Conservation (phyloP, 2,888 invertebrate species). For the Drosophila anomelani region DNA sequence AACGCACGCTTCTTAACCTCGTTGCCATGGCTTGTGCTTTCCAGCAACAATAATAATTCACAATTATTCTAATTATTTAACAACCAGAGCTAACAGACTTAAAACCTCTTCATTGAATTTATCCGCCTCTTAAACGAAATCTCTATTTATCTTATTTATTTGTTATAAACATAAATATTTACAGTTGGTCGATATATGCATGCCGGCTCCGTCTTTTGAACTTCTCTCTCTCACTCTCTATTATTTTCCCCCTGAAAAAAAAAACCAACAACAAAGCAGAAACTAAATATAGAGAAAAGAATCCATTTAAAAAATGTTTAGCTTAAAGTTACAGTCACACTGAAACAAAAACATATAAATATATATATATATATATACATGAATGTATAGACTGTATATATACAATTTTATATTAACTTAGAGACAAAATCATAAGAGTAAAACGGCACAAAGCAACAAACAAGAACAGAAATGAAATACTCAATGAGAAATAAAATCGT, state of each 20-base stretch:
- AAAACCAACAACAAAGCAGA: conserved; percentile 38
- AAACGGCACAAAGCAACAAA: conserved; percentile 62
- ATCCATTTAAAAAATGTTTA: conserved; percentile 40
- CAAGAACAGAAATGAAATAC: conserved; percentile 54
- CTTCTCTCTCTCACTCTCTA: conserved; percentile 64
- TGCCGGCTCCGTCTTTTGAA: conserved; percentile 86
- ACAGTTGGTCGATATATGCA: conserved; percentile 86
- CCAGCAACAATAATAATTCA: conserved; percentile 16
- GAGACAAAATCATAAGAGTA: conserved; percentile 50
- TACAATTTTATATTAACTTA: conserved; percentile 56
- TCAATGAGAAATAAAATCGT: conserved; percentile 53
- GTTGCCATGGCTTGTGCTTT: conserved; percentile 16
- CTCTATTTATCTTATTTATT: conserved; percentile 43
- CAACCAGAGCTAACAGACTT: conserved; percentile 41
- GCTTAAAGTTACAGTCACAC: conserved; percentile 41
- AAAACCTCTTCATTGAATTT: conserved; percentile 53
- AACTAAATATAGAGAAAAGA: conserved; percentile 55
- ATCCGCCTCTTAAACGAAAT: conserved; percentile 51
- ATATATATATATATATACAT: conserved; percentile 45
- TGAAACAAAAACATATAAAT: conserved; percentile 22
- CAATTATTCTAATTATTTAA: conserved; percentile 51
- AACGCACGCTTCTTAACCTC: conserved; percentile 40
- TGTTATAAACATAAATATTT: conserved; percentile 81
- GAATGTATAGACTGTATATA: conserved; percentile 56
- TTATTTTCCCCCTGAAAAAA: conserved; percentile 54